Conservation (phyloP, 2,113 vertebrate species). For the Apteryx mantelli region DNA sequence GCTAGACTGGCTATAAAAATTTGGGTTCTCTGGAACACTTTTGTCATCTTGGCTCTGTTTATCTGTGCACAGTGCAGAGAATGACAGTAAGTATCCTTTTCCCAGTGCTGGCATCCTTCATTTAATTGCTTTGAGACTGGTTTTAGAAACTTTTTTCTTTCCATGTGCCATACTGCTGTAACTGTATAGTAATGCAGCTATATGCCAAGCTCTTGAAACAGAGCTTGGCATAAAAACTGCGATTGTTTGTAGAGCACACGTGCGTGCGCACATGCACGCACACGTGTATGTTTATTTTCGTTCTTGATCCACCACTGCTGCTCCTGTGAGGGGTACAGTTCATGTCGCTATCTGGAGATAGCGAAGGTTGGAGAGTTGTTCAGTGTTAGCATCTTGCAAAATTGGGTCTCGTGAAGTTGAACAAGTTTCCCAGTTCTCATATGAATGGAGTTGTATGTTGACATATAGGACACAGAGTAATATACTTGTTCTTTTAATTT, state of each 20-base stretch:
- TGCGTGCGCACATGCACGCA: no score
- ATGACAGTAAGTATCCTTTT: background rate
- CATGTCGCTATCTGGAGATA: background rate
- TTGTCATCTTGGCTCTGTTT: background rate
- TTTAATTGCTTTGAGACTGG: background rate
- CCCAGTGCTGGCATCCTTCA: background rate
- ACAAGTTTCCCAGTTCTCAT: background rate
- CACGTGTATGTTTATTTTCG: background rate
- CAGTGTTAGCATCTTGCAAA: background rate
- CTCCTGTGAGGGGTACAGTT: background rate
- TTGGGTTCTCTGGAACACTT: background rate
- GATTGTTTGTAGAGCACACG: background rate
- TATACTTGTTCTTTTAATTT: background rate
- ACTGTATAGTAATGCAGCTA: background rate
- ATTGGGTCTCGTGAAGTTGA: background rate
- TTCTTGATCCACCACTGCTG: background rate
- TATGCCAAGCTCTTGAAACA: background rate
- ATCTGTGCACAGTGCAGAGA: background rate
- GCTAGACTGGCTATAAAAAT: background rate
- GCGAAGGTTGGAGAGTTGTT: background rate
- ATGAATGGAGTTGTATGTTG: background rate
- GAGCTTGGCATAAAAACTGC: background rate
- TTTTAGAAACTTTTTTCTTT: background rate
- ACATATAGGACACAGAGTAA: background rate
- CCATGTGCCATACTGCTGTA: accelerated